These are phyloP conservation scores for Mareca strepera DNA, from an alignment of 2,797 vertebrate species.

Conservation along the genomic window DNA sequence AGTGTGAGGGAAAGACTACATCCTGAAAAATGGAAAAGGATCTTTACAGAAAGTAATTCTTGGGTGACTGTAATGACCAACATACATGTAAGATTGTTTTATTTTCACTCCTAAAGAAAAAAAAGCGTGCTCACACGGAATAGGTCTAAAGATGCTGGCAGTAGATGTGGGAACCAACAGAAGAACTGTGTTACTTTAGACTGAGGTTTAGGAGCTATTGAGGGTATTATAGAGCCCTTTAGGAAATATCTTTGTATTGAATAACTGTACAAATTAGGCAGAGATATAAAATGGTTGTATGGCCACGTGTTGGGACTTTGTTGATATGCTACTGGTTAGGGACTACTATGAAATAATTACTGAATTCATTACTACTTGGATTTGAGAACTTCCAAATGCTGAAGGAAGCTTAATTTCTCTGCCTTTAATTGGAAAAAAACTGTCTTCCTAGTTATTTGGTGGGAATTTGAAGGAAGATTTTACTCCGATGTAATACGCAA, in stretches of 20 bases:
- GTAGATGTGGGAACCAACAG: neutral
- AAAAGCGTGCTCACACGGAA: neutral
- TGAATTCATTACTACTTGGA: neutral
- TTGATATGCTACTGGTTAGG: neutral
- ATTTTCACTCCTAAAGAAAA: neutral
- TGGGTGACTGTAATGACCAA: neutral
- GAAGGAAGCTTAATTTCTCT: neutral
- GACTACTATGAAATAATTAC: neutral
- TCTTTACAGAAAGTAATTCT: neutral
- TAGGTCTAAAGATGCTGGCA: neutral
- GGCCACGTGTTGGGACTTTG: neutral
- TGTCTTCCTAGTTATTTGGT: neutral
- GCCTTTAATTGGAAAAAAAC: neutral
- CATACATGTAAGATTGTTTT: neutral
- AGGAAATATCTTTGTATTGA: neutral
- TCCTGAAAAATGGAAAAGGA: neutral
- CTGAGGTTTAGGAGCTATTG: neutral
- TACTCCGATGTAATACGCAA: neutral
- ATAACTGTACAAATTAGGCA: neutral
- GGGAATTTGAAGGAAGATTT: neutral
- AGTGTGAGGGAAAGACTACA: neutral
- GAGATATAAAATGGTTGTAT: neutral
- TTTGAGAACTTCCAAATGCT: neutral
- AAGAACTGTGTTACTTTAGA: neutral
- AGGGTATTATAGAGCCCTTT: neutral